Conservation (phyloP, 2,113 vertebrate species). For the Tychaedon coryphoeus region DNA sequence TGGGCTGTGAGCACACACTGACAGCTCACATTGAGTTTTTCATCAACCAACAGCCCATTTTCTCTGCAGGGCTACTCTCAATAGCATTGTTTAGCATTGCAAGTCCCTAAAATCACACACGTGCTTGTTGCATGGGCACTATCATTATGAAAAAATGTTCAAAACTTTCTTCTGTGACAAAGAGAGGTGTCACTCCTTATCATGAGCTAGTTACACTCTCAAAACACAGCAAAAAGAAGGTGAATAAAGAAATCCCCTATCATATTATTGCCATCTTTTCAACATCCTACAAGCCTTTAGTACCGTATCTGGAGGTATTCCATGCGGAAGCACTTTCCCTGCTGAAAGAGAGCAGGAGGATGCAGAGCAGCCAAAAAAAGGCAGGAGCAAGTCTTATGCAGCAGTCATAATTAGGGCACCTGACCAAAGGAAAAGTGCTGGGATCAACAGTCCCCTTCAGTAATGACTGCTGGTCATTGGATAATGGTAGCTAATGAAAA, state of each 20-base stretch:
- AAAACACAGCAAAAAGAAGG: not conserved
- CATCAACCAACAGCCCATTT: fast-evolving
- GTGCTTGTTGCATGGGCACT: not conserved
- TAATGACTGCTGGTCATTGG: not conserved
- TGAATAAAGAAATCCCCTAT: not conserved
- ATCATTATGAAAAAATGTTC: not conserved
- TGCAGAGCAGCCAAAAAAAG: not conserved
- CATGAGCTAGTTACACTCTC: not conserved
- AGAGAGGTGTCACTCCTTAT: not conserved
- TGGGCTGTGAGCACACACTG: not conserved
- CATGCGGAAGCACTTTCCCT: not conserved
- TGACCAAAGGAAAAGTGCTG: not conserved
- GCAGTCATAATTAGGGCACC: not conserved
- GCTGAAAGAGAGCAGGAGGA: not conserved
- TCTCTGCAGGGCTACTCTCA: not conserved
- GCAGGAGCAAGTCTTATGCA: not conserved
- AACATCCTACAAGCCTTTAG: not conserved
- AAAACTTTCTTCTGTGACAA: not conserved
- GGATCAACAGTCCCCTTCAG: not conserved
- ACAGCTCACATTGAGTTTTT: not conserved
- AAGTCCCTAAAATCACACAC: not conserved
- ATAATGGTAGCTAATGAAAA: not conserved
- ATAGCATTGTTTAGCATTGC: not conserved
- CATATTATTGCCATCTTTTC: not conserved
- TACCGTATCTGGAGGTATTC: not conserved